phyloP scores from a whole-genome alignment of 1,140 invertebrate genomes.

The Chionoecetes opilio region DNA sequence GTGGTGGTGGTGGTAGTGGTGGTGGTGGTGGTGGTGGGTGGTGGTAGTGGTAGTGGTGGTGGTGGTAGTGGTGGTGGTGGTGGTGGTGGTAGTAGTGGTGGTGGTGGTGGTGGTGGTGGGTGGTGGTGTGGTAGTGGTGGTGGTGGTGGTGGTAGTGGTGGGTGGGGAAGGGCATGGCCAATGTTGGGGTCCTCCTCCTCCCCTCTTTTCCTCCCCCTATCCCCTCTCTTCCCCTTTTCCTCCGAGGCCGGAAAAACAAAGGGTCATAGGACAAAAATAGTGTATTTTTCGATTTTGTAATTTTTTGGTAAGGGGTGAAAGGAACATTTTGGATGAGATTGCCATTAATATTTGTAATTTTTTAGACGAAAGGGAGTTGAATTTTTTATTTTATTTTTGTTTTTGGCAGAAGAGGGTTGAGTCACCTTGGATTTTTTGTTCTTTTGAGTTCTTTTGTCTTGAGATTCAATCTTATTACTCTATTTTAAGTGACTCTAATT shows the following conservation, averaged over 20 bases:
- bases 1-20: no score
- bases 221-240: neutral
- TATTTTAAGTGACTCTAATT: neutral
- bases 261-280: no score
- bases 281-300: neutral
- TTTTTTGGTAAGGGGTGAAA: no score
- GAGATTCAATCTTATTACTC: no score
- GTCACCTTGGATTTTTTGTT: neutral
- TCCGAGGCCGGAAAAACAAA: neutral
- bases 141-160: neutral
- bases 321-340: neutral
- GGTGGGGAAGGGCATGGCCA: neutral
- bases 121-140: no score
- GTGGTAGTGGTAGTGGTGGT: no score
- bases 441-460: no score
- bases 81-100: no score
- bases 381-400: neutral
- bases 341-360: neutral
- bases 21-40: no score
- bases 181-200: neutral
- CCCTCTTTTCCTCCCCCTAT: neutral
- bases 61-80: no score
- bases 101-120: no score
- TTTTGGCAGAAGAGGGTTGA: neutral
- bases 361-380: no score